Evolutionary conservation across 2,888 invertebrate genomes (phyloP).

Genomic region (Ichneumoninae sp.): DNA sequence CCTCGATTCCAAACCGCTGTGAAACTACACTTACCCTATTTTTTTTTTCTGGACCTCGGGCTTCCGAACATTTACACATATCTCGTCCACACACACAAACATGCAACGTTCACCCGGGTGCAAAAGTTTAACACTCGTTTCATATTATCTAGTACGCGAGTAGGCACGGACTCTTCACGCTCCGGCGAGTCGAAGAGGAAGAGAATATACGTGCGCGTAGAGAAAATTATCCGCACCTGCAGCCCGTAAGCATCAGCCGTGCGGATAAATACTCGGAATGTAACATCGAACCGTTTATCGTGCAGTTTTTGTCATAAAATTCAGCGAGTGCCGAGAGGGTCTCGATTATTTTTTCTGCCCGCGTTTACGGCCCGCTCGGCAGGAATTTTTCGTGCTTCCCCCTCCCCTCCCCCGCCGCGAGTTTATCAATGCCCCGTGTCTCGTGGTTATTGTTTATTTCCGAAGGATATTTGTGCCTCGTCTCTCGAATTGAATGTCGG

Average conservation of each 20-base stretch:
- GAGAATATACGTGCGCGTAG: neutral
- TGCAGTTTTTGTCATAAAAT: neutral
- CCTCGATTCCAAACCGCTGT: slow-evolving; percentile 16
- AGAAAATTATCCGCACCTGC: neutral
- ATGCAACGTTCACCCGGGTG: neutral
- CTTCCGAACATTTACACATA: slow-evolving; percentile 9
- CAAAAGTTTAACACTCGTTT: slow-evolving; percentile 22
- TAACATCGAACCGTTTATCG: neutral
- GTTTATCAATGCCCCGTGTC: neutral
- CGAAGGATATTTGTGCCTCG: neutral
- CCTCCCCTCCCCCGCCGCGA: too few relatives aligned
- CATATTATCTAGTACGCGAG: neutral
- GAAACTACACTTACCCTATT: slow-evolving; percentile 5
- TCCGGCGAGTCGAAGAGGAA: slow-evolving; percentile 13
- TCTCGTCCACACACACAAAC: neutral
- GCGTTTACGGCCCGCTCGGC: neutral
- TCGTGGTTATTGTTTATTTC: slow-evolving; percentile 5
- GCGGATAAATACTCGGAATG: neutral
- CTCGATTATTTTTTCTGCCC: neutral
- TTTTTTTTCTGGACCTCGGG: neutral
- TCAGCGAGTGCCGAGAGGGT: neutral
- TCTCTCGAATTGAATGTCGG: neutral
- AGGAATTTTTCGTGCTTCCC: neutral
- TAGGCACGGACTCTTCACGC: neutral
- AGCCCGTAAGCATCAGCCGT: neutral